Conservation (phyloP, 2,797 vertebrate genomes). For the Serranus cabrilla region DNA sequence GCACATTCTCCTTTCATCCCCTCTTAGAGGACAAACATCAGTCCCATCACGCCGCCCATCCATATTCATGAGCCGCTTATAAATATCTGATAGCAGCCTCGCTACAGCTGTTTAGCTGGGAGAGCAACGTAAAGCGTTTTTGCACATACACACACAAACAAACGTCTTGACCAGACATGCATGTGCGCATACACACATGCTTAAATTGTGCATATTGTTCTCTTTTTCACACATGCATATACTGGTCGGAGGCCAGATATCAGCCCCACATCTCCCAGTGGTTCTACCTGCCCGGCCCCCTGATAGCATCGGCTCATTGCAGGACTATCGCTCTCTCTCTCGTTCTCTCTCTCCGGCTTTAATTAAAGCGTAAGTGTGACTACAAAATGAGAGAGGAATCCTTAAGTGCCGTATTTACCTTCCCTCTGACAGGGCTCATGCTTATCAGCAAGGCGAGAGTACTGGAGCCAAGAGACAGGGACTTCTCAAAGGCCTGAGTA, state of each 20-base stretch:
- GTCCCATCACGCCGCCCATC: conserved; percentile 85
- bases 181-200: conserved; percentile 26
- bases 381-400: conserved; percentile 86
- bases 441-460: conserved; percentile 76
- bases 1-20: conserved; percentile 89
- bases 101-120: conserved; percentile 87
- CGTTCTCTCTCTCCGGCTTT: conserved; percentile 62
- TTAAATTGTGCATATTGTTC: conserved; percentile 47
- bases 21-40: conserved; percentile 91
- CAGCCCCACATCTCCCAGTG: conserved; percentile 58
- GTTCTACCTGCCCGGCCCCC: conserved; percentile 64
- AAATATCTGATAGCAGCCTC: conserved; percentile 89
- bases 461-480: conserved; percentile 64
- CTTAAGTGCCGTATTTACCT: conserved; percentile 86
- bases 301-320: conserved; percentile 85
- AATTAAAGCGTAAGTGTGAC: conserved; percentile 87
- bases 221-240: conserved; percentile 34
- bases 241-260: conserved; percentile 69
- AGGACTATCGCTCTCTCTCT: conserved; percentile 74
- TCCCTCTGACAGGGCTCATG: conserved; percentile 73
- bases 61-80: conserved; percentile 91
- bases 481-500: conserved; percentile 75
- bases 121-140: conserved; percentile 72
- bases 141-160: conserved; percentile 38
- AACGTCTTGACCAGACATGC: conserved; percentile 30